Evolutionary conservation across 2,113 vertebrate species (phyloP).

Genomic region (Rattus norvegicus): GRCr8 NC_086027.1:82495001-82495500

Average conservation of each 20-base stretch:
- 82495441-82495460: neutral
- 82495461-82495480: neutral
- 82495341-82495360: neutral
- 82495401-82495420: neutral
- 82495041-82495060: constrained; percentile 69
- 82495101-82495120: constrained; percentile 72
- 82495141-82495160: constrained; percentile 83
- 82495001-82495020: constrained; percentile 49
- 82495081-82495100: constrained; percentile 69
- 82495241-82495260: constrained; percentile 73
- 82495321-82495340: neutral
- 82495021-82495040: constrained; percentile 6
- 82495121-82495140: constrained; percentile 74
- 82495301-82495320: constrained; percentile 23
- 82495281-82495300: neutral
- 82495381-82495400: neutral
- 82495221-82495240: constrained; percentile 71
- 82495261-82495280: constrained; percentile 10
- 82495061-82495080: constrained; percentile 61
- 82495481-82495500: neutral
- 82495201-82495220: constrained; percentile 71
- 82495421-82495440: neutral
- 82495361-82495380: neutral
- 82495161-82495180: constrained; percentile 81
- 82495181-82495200: constrained; percentile 80